Evolutionary conservation across 2,113 vertebrate genomes (phyloP).

Genomic region (Prinia subflava): DNA sequence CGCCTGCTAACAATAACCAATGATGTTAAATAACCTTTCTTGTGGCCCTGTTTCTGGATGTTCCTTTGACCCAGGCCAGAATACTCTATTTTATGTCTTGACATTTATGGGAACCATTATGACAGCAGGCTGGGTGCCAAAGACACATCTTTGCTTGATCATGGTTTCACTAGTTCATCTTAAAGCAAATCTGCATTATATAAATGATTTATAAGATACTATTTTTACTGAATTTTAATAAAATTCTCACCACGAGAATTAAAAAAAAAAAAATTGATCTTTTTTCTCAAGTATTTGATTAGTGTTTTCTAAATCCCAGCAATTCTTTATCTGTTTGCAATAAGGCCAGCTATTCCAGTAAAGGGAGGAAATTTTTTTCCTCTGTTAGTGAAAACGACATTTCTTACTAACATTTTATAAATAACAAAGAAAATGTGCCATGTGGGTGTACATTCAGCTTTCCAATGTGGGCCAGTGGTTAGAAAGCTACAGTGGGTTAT

Average conservation of each 20-base stretch:
- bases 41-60: neutral
- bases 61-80: neutral
- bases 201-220: slow-evolving; percentile 11
- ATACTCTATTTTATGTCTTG: neutral
- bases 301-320: neutral
- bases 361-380: neutral
- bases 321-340: neutral
- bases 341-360: neutral
- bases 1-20: neutral
- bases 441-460: neutral
- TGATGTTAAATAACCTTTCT: neutral
- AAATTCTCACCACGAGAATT: neutral
- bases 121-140: slow-evolving; percentile 6
- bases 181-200: neutral
- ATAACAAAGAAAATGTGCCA: neutral
- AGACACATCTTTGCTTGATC: slow-evolving; percentile 37
- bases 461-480: neutral
- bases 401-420: slow-evolving; percentile 18
- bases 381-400: neutral
- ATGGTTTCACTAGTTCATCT: neutral
- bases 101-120: neutral
- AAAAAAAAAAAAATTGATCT: neutral
- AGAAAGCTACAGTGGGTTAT: neutral
- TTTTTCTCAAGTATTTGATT: neutral
- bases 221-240: slow-evolving; percentile 2